Evolutionary conservation across 1,140 invertebrate genomes (phyloP).

Genomic region (Panagrolaimus sp.): DNA sequence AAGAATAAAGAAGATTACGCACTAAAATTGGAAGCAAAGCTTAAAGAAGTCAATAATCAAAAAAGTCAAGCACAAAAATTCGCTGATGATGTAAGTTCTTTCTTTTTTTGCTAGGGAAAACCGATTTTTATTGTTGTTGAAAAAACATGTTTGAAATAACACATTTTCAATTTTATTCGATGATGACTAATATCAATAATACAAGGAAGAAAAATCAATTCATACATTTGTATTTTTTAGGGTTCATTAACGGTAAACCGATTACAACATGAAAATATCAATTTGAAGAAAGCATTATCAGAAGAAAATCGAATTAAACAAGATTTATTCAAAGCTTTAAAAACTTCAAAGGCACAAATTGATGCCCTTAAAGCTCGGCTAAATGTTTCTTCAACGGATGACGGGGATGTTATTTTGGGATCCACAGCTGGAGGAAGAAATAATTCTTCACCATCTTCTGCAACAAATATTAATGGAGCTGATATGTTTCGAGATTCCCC

Average conservation of each 20-base stretch:
- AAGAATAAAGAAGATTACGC: slow-evolving; percentile 31
- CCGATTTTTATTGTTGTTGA: neutral
- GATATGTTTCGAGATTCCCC: too few species aligned
- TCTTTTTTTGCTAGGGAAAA: neutral
- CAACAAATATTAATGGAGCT: too few species aligned
- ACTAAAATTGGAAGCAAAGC: slow-evolving; percentile 33
- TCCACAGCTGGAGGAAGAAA: too few species aligned
- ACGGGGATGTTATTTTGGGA: too few species aligned
- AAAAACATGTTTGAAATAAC: too few species aligned
- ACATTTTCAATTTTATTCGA: too few species aligned
- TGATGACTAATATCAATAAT: too few species aligned
- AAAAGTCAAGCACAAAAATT: slow-evolving; percentile 12
- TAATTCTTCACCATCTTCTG: too few species aligned
- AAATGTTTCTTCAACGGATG: too few species aligned
- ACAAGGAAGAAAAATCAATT: too few species aligned
- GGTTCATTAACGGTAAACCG: slow-evolving; percentile 21
- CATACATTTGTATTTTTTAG: slow-evolving; percentile 27
- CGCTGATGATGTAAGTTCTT: neutral
- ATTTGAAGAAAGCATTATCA: slow-evolving; percentile 41
- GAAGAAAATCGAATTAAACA: slow-evolving; percentile 41
- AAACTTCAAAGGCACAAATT: slow-evolving; percentile 42
- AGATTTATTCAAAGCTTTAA: slow-evolving; percentile 40
- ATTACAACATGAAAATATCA: slow-evolving; percentile 30
- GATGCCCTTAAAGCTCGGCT: slow-evolving; percentile 35
- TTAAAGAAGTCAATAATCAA: slow-evolving; percentile 23